Evolutionary conservation across 2,888 invertebrate species (phyloP).

Genomic region (Protodeltote pygarga): DNA sequence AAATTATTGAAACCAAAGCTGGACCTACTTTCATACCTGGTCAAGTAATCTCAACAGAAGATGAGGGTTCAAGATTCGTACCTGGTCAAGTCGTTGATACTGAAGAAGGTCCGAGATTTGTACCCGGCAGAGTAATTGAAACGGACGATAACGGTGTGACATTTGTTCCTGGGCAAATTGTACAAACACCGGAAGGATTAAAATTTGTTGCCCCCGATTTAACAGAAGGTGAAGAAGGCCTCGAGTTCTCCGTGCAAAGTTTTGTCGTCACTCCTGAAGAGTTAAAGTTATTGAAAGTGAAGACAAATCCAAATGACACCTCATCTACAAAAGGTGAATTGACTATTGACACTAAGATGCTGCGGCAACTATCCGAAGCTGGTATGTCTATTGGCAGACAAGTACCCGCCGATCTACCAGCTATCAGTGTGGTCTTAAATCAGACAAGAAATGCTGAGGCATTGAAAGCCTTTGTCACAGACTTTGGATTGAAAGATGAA

Average conservation of each 20-base stretch:
- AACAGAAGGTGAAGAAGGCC: conserved; percentile 88
- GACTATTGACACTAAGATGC: conserved; percentile 89
- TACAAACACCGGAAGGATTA: conserved; percentile 90
- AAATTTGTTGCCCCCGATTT: conserved; percentile 90
- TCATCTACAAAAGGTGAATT: conserved; percentile 86
- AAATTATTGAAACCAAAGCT: conserved; percentile 91
- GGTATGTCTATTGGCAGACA: conserved; percentile 90
- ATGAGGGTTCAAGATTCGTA: conserved; percentile 87
- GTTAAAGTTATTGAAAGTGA: conserved; percentile 79
- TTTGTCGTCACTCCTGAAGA: conserved; percentile 87
- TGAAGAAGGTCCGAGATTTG: conserved; percentile 89
- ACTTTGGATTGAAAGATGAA: conserved; percentile 82
- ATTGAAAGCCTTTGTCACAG: conserved; percentile 80
- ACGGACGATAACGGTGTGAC: conserved; percentile 90
- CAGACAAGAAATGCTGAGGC: conserved; percentile 82
- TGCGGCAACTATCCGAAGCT: conserved; percentile 89
- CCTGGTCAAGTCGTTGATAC: conserved; percentile 92
- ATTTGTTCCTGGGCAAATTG: conserved; percentile 93
- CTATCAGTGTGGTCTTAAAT: conserved; percentile 86
- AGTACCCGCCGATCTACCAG: conserved; percentile 87
- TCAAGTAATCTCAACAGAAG: conserved; percentile 90
- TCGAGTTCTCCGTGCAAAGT: conserved; percentile 91
- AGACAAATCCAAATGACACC: conserved; percentile 83
- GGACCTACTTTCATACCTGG: conserved; percentile 93
- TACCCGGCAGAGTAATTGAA: conserved; percentile 91